phyloP scores from a whole-genome alignment of 2,797 vertebrate species.

The Artibeus jamaicensis region DNA sequence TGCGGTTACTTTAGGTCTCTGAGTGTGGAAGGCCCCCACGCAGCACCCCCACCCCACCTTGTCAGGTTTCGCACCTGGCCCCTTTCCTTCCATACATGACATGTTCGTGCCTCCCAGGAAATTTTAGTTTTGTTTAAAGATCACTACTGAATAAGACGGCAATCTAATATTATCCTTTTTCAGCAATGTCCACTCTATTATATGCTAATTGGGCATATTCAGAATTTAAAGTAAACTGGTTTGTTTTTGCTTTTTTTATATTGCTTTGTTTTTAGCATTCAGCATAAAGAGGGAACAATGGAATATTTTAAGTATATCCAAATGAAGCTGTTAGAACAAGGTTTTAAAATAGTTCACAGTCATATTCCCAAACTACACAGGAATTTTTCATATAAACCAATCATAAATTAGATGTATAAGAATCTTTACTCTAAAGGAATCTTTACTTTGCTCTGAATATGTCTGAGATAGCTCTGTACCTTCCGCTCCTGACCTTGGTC shows the following conservation, averaged over 20 bases:
- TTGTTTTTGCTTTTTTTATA: background rate
- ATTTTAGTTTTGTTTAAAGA: constrained; percentile 30
- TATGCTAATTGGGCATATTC: background rate
- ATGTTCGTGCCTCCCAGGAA: background rate
- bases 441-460: background rate
- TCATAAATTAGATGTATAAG: background rate
- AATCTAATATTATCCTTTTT: constrained; percentile 20
- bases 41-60: no score
- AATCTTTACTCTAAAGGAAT: background rate
- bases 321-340: constrained; percentile 30
- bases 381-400: background rate
- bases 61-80: no score
- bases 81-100: background rate
- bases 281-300: background rate
- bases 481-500: background rate
- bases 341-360: constrained; percentile 11
- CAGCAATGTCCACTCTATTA: background rate
- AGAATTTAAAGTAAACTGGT: constrained; percentile 15
- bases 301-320: background rate
- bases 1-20: no score
- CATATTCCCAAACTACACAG: background rate
- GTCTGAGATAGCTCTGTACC: background rate
- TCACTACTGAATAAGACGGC: background rate
- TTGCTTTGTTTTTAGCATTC: constrained; percentile 3
- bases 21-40: no score